phyloP scores from a whole-genome alignment of 1,140 invertebrate species.

The Pogonognathellus flavescens region DNA sequence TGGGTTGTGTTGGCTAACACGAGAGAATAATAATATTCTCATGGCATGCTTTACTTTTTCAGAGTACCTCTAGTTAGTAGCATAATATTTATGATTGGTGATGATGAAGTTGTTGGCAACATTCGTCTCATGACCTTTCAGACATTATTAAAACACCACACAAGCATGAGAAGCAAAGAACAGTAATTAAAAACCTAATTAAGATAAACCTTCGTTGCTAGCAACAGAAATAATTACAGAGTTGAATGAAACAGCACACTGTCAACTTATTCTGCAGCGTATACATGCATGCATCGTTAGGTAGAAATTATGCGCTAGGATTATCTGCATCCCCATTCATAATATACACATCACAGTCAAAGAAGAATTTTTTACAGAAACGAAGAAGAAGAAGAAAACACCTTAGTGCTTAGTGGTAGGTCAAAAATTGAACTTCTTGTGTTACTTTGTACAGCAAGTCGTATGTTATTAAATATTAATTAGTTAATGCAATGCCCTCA shows the following conservation, averaged over 20 bases:
- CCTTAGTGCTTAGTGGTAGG: too few species aligned
- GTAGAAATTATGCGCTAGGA: not conserved
- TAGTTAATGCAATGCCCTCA: too few species aligned
- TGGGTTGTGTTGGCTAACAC: not conserved
- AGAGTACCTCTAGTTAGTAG: too few species aligned
- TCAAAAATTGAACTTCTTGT: not conserved
- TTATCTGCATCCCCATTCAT: too few species aligned
- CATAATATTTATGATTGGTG: not conserved
- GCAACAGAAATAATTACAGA: conserved; percentile 27
- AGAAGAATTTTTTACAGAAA: too few species aligned
- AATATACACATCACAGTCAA: too few species aligned
- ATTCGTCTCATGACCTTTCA: conserved; percentile 1
- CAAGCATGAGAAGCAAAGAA: not conserved
- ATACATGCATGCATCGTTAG: not conserved
- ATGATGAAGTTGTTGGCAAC: conserved; percentile 46
- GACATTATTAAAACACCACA: conserved; percentile 7
- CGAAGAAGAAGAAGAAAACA: too few species aligned
- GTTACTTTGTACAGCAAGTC: not conserved
- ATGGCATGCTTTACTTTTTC: not conserved
- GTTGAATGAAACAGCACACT: not conserved
- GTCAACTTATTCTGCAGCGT: too few species aligned
- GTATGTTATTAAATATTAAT: not conserved
- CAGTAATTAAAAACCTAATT: conserved; percentile 16
- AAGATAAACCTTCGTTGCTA: conserved; percentile 12
- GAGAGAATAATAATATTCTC: conserved; percentile 12